phyloP scores from a whole-genome alignment of 2,888 invertebrate genomes.

The Cephus sareptanus region DNA sequence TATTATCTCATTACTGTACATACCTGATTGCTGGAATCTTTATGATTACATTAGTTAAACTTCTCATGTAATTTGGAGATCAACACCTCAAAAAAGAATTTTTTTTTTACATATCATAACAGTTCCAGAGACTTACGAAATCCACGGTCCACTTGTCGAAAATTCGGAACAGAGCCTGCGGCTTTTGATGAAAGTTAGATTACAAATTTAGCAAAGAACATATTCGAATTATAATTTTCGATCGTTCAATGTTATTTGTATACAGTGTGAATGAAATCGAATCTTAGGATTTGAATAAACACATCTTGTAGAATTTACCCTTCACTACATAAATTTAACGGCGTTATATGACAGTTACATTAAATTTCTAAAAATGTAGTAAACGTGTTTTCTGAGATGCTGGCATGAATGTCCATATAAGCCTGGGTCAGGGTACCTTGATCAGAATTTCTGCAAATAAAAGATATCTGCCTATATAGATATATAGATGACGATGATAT shows the following conservation, averaged over 20 bases:
- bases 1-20: not conserved
- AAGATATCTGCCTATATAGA: too few species aligned
- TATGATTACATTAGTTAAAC: not conserved
- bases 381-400: not conserved
- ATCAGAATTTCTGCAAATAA: not conserved
- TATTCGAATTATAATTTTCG: not conserved
- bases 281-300: not conserved
- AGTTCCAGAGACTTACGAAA: not conserved
- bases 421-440: not conserved
- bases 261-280: not conserved
- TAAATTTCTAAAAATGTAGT: not conserved
- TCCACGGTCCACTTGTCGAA: not conserved
- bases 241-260: not conserved
- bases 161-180: not conserved
- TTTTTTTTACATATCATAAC: constrained; percentile 11
- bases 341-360: too few species aligned
- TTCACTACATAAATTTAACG: not conserved
- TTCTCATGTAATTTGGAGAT: not conserved
- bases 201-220: not conserved
- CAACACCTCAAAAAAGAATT: not conserved
- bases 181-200: constrained; percentile 3
- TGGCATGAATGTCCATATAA: not conserved
- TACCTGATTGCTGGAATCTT: not conserved
- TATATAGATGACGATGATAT: not conserved
- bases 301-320: not conserved